These are phyloP conservation scores for Hydrozoanthus tunicans DNA, from an alignment of 64 coral and sea anemone genomes.

Conservation along the genomic window DNA sequence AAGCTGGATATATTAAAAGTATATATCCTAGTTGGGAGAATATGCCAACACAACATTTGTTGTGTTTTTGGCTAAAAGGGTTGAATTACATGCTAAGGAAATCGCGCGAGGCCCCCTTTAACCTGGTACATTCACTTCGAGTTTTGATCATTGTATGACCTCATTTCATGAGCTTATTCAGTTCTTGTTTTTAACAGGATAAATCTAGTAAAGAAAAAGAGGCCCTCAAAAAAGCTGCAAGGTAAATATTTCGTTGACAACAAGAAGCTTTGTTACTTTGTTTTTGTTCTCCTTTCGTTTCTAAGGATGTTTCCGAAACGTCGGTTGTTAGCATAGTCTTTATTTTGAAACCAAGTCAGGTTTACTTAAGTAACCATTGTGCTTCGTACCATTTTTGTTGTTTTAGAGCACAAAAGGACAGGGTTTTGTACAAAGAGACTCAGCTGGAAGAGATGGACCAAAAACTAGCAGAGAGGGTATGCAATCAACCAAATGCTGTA, in stretches of 20 bases:
- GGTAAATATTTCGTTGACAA: constrained; percentile 52
- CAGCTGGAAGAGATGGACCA: constrained; percentile 46
- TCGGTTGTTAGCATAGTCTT: too few relatives aligned
- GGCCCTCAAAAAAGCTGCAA: constrained; percentile 97
- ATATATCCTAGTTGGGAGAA: too few relatives aligned
- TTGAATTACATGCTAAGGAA: too few relatives aligned
- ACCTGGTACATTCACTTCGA: neutral
- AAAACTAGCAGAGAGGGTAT: constrained; percentile 33
- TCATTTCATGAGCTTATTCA: neutral
- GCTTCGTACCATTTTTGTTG: neutral
- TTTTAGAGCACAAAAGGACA: constrained; percentile 33
- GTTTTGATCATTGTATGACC: neutral
- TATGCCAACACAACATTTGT: too few relatives aligned
- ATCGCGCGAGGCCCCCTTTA: too few relatives aligned
- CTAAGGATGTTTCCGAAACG: too few relatives aligned
- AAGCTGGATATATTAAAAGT: too few relatives aligned
- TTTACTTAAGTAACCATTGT: neutral
- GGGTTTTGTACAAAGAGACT: constrained; percentile 29
- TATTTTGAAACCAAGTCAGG: too few relatives aligned
- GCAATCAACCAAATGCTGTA: neutral
- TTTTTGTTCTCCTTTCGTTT: too few relatives aligned
- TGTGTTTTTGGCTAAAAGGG: too few relatives aligned
- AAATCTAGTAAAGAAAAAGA: constrained; percentile 94
- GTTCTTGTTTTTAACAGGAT: constrained; percentile 65
- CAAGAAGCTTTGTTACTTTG: neutral